phyloP scores from a whole-genome alignment of 1,140 invertebrate species.

The Lordiphosa clarofinis region DNA sequence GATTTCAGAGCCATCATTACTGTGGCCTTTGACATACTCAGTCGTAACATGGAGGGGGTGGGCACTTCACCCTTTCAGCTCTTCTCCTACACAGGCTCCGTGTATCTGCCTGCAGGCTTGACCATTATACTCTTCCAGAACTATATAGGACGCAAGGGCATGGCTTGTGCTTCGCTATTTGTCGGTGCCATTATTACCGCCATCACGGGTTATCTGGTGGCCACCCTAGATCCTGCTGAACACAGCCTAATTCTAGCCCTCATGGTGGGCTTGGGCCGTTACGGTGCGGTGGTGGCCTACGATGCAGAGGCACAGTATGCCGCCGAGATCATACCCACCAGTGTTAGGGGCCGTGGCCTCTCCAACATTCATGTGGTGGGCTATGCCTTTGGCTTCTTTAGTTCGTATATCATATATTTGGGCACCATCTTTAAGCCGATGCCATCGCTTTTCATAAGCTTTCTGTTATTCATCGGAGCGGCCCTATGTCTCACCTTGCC shows the following conservation, averaged over 20 bases:
- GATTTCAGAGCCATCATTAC: constrained; percentile 82
- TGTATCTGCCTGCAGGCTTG: constrained; percentile 82
- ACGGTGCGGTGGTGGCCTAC: constrained; percentile 83
- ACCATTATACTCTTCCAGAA: constrained; percentile 82
- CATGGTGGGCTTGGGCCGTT: constrained; percentile 82
- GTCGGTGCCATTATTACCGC: constrained; percentile 81
- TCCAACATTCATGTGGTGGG: constrained; percentile 82
- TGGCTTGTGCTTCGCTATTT: constrained; percentile 81
- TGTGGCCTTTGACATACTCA: constrained; percentile 83
- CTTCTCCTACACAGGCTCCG: constrained; percentile 81
- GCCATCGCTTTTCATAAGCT: constrained; percentile 81
- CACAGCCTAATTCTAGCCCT: constrained; percentile 54
- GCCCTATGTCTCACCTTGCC: constrained; percentile 82
- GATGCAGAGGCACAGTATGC: constrained; percentile 84
- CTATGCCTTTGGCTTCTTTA: constrained; percentile 79
- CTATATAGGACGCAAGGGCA: constrained; percentile 82
- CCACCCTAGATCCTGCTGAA: constrained; percentile 54
- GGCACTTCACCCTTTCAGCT: constrained; percentile 82
- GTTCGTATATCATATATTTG: constrained; percentile 77
- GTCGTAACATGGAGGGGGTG: constrained; percentile 82
- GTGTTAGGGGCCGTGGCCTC: constrained; percentile 82
- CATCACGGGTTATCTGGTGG: constrained; percentile 61
- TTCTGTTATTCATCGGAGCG: constrained; percentile 81
- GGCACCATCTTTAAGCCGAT: constrained; percentile 80
- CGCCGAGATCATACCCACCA: constrained; percentile 84